Base-by-base conservation (phyloP, 2,888 invertebrate species). In the Eristalinus sepulchralis region DNA sequence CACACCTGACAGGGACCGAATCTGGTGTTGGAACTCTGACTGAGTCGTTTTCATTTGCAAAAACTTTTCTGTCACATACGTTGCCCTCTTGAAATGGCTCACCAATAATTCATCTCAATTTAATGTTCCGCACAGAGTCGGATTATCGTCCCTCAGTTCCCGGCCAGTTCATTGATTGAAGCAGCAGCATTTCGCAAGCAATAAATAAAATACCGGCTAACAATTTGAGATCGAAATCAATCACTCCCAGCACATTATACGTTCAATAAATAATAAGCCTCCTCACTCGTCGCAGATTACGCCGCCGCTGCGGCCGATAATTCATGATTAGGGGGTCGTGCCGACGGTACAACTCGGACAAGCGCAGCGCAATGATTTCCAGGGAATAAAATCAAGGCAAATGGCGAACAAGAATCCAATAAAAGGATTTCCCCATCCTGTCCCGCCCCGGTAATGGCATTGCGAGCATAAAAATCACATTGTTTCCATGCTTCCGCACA, bases 161-260 rank as follows among this genome's bases (percentile, higher is more conserved):
- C 27, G 5, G 27, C 5, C 5, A 27, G 27, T 27, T 5, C 27
- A 27, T 27, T 27, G 27, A 27, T 27, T 27, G 27, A 27, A 27
- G 27, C 27, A 27, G 27, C 27, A 8, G 17, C 55, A 68, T 68
- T 79, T 53, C n/a, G 67, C 33, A 62, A 63, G 24, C 81, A 57
- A 81, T 81, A 75, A 64, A 64, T 64, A 68, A 55, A 76, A 66
- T 36, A 33, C 53, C 62, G 34, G 36, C 34, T 33, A 66, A 27
- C 27, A 70, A 70, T 36, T 39, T n/a, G 27, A 47, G 64, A 82
- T 76, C 68, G 36, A 76, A 82, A 82, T 76, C 81, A 75, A 76
- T 76, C 75, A 82, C 66, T 53, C 64, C 33, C 22, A 47, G 33
- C 63, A 64, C 70, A 64, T 81, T 81, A 75, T 75, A 57, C 64